Conservation (phyloP, 92 coral and sea anemone species). For the Paragorgia papillata region DNA sequence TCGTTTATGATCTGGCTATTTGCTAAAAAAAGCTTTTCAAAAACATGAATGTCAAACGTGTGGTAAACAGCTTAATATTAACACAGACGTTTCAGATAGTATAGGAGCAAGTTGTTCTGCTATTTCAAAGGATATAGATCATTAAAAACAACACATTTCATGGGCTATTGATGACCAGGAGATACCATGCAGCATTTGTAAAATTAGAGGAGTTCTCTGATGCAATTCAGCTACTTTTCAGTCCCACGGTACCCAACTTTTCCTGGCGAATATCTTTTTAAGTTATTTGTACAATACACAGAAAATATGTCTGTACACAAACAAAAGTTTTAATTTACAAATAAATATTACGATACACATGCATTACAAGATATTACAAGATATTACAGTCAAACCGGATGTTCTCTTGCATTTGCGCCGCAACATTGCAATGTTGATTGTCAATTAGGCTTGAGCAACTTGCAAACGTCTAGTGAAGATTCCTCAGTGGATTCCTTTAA, state of each 20-base stretch:
- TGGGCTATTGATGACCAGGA: background rate
- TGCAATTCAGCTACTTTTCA: background rate
- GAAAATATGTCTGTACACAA: too few relatives aligned
- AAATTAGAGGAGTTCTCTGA: background rate
- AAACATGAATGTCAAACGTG: background rate
- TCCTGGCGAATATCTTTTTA: slow-evolving; percentile 5
- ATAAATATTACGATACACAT: too few relatives aligned
- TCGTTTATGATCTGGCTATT: background rate
- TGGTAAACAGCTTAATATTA: background rate
- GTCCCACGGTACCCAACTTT: background rate
- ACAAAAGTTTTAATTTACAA: too few relatives aligned
- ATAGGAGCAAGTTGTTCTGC: slow-evolving; percentile 3
- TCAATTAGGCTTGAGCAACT: too few relatives aligned
- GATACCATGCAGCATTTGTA: slow-evolving; percentile 6
- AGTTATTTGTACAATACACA: slow-evolving; percentile 7
- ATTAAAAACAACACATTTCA: background rate
- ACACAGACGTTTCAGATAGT: background rate
- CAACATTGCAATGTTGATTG: too few relatives aligned
- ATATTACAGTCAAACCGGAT: too few relatives aligned
- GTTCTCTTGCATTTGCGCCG: too few relatives aligned
- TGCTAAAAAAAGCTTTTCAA: background rate
- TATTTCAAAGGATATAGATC: background rate
- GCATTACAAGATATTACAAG: too few relatives aligned
- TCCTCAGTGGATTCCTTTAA: too few relatives aligned
- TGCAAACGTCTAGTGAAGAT: too few relatives aligned